Base-by-base conservation (phyloP, 2,888 invertebrate species). In the Isoperla grammatica region DNA sequence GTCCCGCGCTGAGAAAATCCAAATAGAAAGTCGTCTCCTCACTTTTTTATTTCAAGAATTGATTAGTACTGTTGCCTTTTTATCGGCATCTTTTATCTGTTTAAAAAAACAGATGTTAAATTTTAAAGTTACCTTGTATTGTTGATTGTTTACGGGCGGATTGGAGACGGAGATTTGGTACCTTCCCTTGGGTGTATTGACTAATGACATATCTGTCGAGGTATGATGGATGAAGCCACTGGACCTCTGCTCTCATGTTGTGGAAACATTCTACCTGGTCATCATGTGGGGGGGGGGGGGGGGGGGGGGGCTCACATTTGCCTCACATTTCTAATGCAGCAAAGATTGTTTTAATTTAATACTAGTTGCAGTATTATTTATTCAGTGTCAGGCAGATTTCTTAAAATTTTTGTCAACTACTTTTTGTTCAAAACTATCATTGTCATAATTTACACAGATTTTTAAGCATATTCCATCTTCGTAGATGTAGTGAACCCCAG, bases 191-290 rank as follows among this genome's bases (percentile, higher is more conserved):
- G 29, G 29, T 29, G n/a, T 57, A 56, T 61, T 63, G 61, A 63
- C 63, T 63, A 65, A 65, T 65, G 64, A 60, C 57, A 59, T 60
- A 23, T 55, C 61, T 56, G 62, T 63, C 61, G 42, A 60, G 59
- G 29, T 60, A 57, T 65, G 64, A 65, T 62, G 55, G 58, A 64
- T 63, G 63, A 50, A 40, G 50, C 58, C 54, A 39, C 46, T 56
- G 45, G 45, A 53, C 56, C 49, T 49, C 59, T 49, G 53, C 20
- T 56, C 43, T 12, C 55, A 19, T 42, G 20, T 37, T 17, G 11
- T 29, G 63, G 61, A 61, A 59, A 63, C 63, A 63, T 55, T 61
- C 60, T 61, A 63, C 63, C 63, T 63, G 63, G 46, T 61, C 50
- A 48, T 48, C 46, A 40, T 19, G 19, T 20, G 40, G 17, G 20